Conservation (phyloP, 2,113 vertebrate species). For the Myodes glareolus region DNA sequence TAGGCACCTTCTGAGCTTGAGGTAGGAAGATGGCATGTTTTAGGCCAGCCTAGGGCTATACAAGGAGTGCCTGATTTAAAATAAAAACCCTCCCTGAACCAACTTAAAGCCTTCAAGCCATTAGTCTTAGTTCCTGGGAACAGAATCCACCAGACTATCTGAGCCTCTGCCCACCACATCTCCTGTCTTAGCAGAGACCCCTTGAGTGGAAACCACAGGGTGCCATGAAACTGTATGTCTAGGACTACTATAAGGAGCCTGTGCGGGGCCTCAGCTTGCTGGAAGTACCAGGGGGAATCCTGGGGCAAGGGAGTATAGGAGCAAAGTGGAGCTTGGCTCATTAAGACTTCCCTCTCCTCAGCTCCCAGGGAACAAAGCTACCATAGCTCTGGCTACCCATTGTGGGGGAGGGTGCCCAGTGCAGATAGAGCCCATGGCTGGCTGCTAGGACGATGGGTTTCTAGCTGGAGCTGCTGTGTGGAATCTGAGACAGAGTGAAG, state of each 20-base stretch:
- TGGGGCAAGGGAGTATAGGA: background rate
- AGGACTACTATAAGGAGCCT: background rate
- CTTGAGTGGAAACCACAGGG: background rate
- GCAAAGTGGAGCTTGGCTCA: background rate
- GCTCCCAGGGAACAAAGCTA: background rate
- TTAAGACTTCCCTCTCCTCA: background rate
- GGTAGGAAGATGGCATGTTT: background rate
- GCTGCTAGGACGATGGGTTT: background rate
- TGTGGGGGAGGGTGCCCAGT: background rate
- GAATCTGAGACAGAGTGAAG: background rate
- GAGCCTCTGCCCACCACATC: too few relatives aligned
- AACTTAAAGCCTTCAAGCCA: too few relatives aligned
- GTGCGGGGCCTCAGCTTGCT: background rate
- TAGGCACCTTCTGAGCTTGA: background rate
- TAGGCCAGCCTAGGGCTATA: background rate
- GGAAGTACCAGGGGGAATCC: background rate
- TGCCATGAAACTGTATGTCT: background rate
- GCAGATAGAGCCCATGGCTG: background rate
- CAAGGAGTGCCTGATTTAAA: background rate
- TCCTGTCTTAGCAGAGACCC: background rate
- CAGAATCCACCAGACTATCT: rapidly evolving
- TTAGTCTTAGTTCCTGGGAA: background rate
- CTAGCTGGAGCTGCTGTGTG: background rate
- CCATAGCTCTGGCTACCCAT: too few relatives aligned
- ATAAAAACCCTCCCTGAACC: background rate